phyloP scores from a whole-genome alignment of 2,888 invertebrate genomes.

The Apomyelois bistriatella region DNA sequence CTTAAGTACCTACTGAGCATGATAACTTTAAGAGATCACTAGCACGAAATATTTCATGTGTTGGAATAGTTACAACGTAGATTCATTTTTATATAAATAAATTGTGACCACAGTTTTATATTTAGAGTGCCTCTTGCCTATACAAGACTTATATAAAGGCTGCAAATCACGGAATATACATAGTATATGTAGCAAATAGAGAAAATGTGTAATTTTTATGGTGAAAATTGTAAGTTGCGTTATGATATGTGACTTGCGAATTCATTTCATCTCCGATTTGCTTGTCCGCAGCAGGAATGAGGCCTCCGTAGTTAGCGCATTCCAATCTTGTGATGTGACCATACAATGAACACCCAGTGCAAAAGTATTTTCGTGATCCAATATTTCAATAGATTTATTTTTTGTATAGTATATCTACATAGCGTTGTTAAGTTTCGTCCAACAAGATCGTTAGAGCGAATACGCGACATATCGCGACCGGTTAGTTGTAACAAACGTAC shows the following conservation, averaged over 20 bases:
- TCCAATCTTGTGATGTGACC: slow-evolving; percentile 58
- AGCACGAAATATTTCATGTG: slow-evolving; percentile 69
- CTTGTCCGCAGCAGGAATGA: slow-evolving; percentile 24
- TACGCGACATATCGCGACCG: slow-evolving; percentile 33
- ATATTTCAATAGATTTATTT: slow-evolving; percentile 57
- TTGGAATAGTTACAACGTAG: slow-evolving; percentile 68
- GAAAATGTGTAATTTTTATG: slow-evolving; percentile 70
- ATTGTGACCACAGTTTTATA: slow-evolving; percentile 82
- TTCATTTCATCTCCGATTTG: slow-evolving; percentile 26
- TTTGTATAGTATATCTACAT: slow-evolving; percentile 52
- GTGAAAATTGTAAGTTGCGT: slow-evolving; percentile 81
- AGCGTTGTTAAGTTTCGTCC: slow-evolving; percentile 54
- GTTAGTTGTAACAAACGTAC: slow-evolving; percentile 57
- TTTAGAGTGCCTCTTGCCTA: slow-evolving; percentile 83
- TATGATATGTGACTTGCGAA: slow-evolving; percentile 74
- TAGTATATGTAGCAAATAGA: slow-evolving; percentile 76
- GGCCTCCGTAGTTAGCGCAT: slow-evolving; percentile 65
- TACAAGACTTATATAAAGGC: slow-evolving; percentile 81
- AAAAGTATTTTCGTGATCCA: slow-evolving; percentile 57
- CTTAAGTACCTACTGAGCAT: slow-evolving; percentile 57
- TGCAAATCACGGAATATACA: slow-evolving; percentile 79
- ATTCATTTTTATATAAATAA: slow-evolving; percentile 71
- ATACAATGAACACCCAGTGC: slow-evolving; percentile 44
- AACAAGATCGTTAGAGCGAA: slow-evolving; percentile 33
- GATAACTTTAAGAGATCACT: slow-evolving; percentile 59